Conservation (phyloP, 2,888 invertebrate genomes). For the Gastrophysa polygoni region DNA sequence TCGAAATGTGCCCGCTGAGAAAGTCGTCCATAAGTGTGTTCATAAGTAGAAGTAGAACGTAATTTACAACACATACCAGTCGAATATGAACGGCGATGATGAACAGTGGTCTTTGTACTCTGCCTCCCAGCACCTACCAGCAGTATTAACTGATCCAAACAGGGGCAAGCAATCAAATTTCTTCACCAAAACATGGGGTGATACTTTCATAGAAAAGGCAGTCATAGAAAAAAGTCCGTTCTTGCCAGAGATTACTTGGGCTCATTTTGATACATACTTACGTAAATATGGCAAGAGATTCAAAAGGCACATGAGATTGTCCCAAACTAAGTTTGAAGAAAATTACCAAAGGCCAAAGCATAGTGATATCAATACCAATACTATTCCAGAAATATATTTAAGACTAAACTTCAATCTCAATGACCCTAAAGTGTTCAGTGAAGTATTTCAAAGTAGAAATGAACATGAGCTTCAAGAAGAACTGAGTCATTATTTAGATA, state of each 20-base stretch:
- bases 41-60: too few species aligned
- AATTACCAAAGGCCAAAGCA: conserved; percentile 41
- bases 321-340: conserved; percentile 44
- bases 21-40: too few species aligned
- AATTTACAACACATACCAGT: conserved; percentile 22
- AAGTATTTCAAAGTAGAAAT: conserved; percentile 73
- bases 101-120: conserved; percentile 87
- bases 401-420: conserved; percentile 79
- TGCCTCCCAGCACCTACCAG: conserved; percentile 92
- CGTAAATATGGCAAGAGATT: conserved; percentile 75
- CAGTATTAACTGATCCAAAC: conserved; percentile 93
- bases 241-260: conserved; percentile 80
- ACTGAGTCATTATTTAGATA: conserved; percentile 91
- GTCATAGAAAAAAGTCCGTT: conserved; percentile 79
- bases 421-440: conserved; percentile 79
- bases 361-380: conserved; percentile 63
- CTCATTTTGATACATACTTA: conserved; percentile 87
- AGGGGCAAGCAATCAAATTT: conserved; percentile 90
- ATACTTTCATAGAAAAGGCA: conserved; percentile 85
- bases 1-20: conserved; percentile 18
- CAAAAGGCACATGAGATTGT: conserved; percentile 66
- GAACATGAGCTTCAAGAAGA: conserved; percentile 83
- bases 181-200: conserved; percentile 98
- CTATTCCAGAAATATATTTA: conserved; percentile 86
- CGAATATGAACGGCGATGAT: conserved; percentile 48